These are phyloP conservation scores for Rattus norvegicus DNA, from an alignment of 2,113 vertebrate genomes.

Conservation along the genomic window GRCr8 NC_086037.1:44739501-44740000, in stretches of 20 bases:
- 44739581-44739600: neutral
- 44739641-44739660: neutral
- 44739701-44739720: neutral
- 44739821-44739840: too few relatives aligned
- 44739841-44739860: neutral
- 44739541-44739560: neutral
- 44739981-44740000: neutral
- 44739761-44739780: constrained; percentile 7
- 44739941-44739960: neutral
- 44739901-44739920: neutral
- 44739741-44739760: constrained; percentile 26
- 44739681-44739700: constrained; percentile 32
- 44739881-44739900: neutral
- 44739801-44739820: neutral
- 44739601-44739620: neutral
- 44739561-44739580: neutral
- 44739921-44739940: neutral
- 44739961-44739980: neutral
- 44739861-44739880: neutral
- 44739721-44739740: neutral
- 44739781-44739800: constrained; percentile 9
- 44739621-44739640: neutral
- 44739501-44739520: neutral
- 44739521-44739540: neutral
- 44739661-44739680: neutral